Evolutionary conservation across 2,888 invertebrate species (phyloP).

Genomic region (Antheraea yamamai): DNA sequence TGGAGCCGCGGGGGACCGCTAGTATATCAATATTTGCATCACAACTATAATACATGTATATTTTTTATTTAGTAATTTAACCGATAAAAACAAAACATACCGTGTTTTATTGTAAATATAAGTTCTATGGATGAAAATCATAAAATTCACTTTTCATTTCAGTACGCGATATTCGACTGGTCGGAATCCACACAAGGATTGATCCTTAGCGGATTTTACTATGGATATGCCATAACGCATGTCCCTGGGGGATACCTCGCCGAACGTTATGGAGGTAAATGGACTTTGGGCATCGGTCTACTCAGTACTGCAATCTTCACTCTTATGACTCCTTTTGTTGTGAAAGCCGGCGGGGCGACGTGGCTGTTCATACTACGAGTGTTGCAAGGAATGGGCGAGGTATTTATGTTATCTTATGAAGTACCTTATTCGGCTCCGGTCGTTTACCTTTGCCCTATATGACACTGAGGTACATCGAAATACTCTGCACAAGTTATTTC

Average conservation of each 20-base stretch:
- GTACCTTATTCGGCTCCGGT: neutral
- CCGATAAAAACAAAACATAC: neutral
- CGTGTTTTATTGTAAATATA: neutral
- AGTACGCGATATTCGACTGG: constrained; percentile 85
- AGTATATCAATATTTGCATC: neutral
- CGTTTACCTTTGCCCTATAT: constrained; percentile 5
- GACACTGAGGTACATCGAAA: neutral
- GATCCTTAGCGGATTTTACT: constrained; percentile 91
- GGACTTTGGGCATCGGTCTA: constrained; percentile 90
- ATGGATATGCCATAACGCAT: constrained; percentile 93
- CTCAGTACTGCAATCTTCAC: constrained; percentile 91
- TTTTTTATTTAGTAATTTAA: neutral
- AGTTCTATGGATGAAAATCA: neutral
- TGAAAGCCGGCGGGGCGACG: constrained; percentile 80
- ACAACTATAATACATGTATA: neutral
- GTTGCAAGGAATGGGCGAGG: constrained; percentile 91
- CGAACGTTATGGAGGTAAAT: constrained; percentile 92
- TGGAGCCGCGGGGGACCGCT: no score
- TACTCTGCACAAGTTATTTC: neutral
- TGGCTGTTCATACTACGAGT: constrained; percentile 83
- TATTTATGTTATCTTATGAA: constrained; percentile 43
- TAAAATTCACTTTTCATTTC: constrained; percentile 41
- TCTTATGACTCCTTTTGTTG: constrained; percentile 88
- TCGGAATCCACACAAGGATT: constrained; percentile 88
- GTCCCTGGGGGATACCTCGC: constrained; percentile 92